Percentiles rank a stretch among this genome's conserved stretches.
Conservation (phyloP, 2,113 vertebrate genomes). For the Melanerpes aurifrons region DNA sequence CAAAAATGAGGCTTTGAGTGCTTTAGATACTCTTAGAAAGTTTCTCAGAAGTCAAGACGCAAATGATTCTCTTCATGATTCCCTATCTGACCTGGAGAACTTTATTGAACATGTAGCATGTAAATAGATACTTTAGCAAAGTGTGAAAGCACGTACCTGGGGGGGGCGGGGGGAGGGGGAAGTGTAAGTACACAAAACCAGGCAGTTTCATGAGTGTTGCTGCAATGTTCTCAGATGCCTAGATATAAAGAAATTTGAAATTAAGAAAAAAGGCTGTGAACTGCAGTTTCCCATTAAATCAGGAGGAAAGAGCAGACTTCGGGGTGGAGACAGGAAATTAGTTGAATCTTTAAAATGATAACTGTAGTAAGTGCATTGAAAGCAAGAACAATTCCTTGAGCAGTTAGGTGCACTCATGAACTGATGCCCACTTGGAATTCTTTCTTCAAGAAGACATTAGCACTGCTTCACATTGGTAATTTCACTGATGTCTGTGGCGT, state of each 20-base stretch:
- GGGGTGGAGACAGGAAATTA: not conserved
- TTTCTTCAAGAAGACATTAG: not conserved
- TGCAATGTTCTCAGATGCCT: not conserved
- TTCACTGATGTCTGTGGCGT: not conserved
- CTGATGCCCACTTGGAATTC: not conserved
- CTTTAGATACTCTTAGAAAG: conserved; percentile 71
- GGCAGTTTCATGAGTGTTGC: not conserved
- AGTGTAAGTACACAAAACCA: not conserved
- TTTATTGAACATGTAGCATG: conserved; percentile 60
- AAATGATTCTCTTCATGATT: conserved; percentile 45
- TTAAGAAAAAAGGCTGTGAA: not conserved
- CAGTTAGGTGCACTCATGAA: not conserved
- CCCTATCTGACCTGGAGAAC: conserved; percentile 74
- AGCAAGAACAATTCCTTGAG: not conserved
- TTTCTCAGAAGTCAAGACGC: conserved; percentile 71
- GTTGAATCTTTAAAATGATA: not conserved
- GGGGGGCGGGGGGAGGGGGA: too few species aligned
- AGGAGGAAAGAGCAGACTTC: not conserved
- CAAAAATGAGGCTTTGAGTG: conserved; percentile 68
- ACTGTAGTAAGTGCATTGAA: not conserved
- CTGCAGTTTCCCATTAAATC: not conserved
- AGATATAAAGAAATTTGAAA: not conserved
- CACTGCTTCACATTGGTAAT: not conserved
- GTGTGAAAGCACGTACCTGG: not conserved
- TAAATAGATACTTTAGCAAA: conserved; percentile 41